Base-by-base conservation (phyloP, 1,140 invertebrate genomes). In the Eumeta japonica region DNA sequence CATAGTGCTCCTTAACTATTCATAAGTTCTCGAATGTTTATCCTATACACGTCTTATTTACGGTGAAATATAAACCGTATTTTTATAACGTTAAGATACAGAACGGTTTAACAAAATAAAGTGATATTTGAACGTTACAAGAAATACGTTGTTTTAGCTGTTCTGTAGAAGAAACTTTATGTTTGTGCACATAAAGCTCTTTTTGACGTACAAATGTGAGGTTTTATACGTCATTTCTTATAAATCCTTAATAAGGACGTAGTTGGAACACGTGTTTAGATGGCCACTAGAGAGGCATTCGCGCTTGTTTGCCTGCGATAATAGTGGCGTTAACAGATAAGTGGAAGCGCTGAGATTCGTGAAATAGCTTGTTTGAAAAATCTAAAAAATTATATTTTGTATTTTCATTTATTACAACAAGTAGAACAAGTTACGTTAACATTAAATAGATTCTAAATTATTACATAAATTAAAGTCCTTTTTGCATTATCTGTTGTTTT, bases 1-100 rank as follows among this genome's bases (percentile, higher is more conserved):
- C 62, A 68, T 65, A 66, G 58, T 65, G 62, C 61, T 61, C 60
- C 65, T 68, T 62, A 24, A 24, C 5, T 24, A 24, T n/a, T 7
- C 5, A n/a, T 24, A n/a, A 7, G n/a, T 24, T 24, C 20, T 24
- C 20, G n/a, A n/a, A n/a, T n/a, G n/a, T n/a, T n/a, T n/a, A n/a
- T n/a, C n/a, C n/a, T n/a, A n/a, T n/a, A n/a, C 20, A 24, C n/a
- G n/a, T 7, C 5, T 7, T 24, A 24, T n/a, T 24, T n/a, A 24
- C 20, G n/a, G n/a, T 7, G 5, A 24, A 24, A n/a, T 7, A 24
- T 24, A n/a, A 24, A n/a, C n/a, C 20, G 5, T 24, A 24, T 24
- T 7, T 24, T n/a, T 24, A 24, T 24, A 24, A 24, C 20, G 5
- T 24, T n/a, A 7, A 24, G n/a, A 24, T n/a, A 7, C 5, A 24